Evolutionary conservation across 2,888 invertebrate species (phyloP), one percentile per base, ranked within the genome.

Genomic region (Andricus curvator): DNA sequence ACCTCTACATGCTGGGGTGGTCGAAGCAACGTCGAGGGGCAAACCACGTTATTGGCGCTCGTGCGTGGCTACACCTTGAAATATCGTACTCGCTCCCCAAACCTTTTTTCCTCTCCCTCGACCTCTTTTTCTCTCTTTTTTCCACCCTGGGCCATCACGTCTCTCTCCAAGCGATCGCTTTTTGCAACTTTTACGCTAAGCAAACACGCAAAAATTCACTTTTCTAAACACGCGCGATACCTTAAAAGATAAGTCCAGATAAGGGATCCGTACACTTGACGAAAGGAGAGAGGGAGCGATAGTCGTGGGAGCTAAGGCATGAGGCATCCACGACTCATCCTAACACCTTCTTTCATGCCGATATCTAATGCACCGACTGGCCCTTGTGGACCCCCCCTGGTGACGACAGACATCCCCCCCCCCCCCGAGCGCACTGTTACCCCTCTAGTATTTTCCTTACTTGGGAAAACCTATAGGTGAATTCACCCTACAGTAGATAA

Each of bases 11-110:
- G 80, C 70, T 51, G 81, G 79, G 56, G 78, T 78, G 33, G 33
- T 33, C 51, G 78, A 77, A 48, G 65, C 60, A 51, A 33, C 56
- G 68, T 78, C 51, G 78, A 56, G 62, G 80, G 76, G 78, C 78
- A 80, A 80, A 80, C 82, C 78, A 74, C 80, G 76, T 80, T 82
- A 82, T 80, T 80, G 82, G 79, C 80, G 70, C 80, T 74, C 77
- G 77, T 68, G 78, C 80, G 80, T 79, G 60, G 51, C 77, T 67
- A 80, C 62, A 76, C 76, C 78, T 80, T 78, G 66, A 82, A 82
- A 82, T 78, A 82, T 82, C 56, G 56, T 22, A 33, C 37, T 70
- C 74, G 65, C 78, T 78, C 66, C 74, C 62, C 51, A 60, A 33
- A 20, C 22, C 74, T 67, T 78, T 78, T 78, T 37, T 68, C 17